These are phyloP conservation scores for Catharus fuscescens DNA, from an alignment of 2,113 vertebrate genomes.

Conservation along the genomic window DNA sequence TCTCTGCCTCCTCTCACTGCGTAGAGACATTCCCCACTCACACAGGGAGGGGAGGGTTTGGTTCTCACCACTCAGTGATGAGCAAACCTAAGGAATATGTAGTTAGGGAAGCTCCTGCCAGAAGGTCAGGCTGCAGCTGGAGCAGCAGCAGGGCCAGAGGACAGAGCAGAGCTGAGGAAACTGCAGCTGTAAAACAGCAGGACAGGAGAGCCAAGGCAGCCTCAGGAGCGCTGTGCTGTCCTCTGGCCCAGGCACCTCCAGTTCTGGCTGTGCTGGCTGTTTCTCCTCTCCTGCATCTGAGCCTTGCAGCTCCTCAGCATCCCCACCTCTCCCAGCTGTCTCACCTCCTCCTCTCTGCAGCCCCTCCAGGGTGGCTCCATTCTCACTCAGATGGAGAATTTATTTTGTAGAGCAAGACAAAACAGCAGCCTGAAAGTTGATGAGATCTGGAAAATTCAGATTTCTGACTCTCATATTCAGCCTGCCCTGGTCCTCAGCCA, in stretches of 20 bases:
- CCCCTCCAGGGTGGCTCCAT: fast-evolving
- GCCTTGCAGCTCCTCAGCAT: fast-evolving
- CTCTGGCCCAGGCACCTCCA: not conserved
- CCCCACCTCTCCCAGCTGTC: not conserved
- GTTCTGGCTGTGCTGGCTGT: not conserved
- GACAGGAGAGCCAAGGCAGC: not conserved
- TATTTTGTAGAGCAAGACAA: not conserved
- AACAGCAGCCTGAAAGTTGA: not conserved
- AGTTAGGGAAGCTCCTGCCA: not conserved
- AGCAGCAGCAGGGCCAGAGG: not conserved
- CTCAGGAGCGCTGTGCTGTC: not conserved
- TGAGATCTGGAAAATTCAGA: not conserved
- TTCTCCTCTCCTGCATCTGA: not conserved
- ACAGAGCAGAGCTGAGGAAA: not conserved
- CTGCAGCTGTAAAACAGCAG: not conserved
- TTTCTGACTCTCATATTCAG: not conserved
- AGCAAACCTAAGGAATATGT: not conserved
- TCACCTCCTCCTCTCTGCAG: not conserved
- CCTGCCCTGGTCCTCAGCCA: not conserved
- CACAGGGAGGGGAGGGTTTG: not conserved
- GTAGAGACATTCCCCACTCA: not conserved
- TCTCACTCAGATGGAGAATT: not conserved
- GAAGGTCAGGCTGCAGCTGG: not conserved
- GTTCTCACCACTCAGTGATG: not conserved
- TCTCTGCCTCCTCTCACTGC: not conserved